Evolutionary conservation across 1,140 invertebrate genomes (phyloP).

Genomic region (Steinernema feltiae): DNA sequence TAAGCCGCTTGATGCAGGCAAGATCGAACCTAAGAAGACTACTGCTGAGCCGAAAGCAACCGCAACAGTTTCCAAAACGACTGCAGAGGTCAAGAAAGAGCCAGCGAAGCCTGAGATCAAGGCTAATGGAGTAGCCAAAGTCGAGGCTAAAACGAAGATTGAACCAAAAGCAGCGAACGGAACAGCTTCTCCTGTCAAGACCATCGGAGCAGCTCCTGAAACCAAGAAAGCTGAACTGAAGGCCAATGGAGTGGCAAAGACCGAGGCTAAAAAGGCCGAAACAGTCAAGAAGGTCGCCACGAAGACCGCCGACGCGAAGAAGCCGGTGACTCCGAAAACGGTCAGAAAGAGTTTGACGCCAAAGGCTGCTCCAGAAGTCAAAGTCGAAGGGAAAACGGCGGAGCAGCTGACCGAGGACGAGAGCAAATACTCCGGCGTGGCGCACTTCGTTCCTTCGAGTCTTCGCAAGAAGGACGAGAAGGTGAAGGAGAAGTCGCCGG

Average conservation of each 20-base stretch:
- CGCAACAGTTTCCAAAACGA: too few species aligned
- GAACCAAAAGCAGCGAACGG: too few species aligned
- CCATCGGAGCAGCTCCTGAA: too few species aligned
- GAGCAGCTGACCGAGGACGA: slow-evolving; percentile 26
- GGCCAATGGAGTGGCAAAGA: not conserved
- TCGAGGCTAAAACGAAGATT: too few species aligned
- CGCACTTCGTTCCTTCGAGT: slow-evolving; percentile 32
- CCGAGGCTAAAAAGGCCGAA: not conserved
- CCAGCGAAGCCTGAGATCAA: too few species aligned
- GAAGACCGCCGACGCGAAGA: not conserved
- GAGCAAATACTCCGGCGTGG: slow-evolving; percentile 32
- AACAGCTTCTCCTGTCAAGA: too few species aligned
- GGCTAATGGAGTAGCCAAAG: too few species aligned
- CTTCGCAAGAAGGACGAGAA: not conserved
- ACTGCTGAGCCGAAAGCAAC: not conserved
- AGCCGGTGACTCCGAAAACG: not conserved
- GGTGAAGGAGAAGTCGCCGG: slow-evolving; percentile 23
- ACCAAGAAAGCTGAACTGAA: too few species aligned
- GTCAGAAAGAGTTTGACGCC: not conserved
- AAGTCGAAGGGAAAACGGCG: not conserved
- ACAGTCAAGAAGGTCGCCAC: too few species aligned
- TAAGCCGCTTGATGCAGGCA: too few species aligned
- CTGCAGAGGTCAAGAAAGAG: too few species aligned
- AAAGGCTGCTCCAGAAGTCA: too few species aligned
- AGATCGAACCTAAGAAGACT: not conserved